Conservation (phyloP, 2,113 vertebrate genomes). For the Tragelaphus imberbis region DNA sequence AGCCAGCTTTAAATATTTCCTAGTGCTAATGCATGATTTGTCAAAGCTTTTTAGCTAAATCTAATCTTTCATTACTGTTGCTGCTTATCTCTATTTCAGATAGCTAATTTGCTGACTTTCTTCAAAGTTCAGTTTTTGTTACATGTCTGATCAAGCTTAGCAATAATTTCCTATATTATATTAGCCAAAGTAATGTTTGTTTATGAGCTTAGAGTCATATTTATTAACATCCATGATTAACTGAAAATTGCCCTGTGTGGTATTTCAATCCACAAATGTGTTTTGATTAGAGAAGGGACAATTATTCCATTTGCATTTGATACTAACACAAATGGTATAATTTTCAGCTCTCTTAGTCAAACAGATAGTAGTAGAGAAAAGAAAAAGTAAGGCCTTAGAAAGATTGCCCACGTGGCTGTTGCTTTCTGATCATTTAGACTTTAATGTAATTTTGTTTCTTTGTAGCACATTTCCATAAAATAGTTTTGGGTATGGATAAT, state of each 20-base stretch:
- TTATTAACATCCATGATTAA: conserved; percentile 70
- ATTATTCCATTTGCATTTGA: conserved; percentile 74
- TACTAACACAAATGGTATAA: conserved; percentile 67
- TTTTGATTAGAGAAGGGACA: conserved; percentile 68
- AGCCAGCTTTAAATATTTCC: conserved; percentile 70
- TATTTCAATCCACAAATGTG: conserved; percentile 66
- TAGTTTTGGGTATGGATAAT: conserved; percentile 53
- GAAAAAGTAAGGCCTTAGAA: conserved; percentile 9
- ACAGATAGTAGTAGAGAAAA: conserved; percentile 34
- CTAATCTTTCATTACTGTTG: conserved; percentile 75
- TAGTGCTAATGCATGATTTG: conserved; percentile 60
- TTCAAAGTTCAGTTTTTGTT: conserved; percentile 74
- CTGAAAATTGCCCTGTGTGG: conserved; percentile 66
- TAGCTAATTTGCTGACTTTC: conserved; percentile 75
- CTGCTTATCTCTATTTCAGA: conserved; percentile 67
- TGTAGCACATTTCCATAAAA: conserved; percentile 42
- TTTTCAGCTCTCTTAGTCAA: conserved; percentile 68
- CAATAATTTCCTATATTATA: conserved; percentile 76
- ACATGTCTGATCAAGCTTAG: conserved; percentile 76
- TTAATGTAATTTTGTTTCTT: conserved; percentile 15
- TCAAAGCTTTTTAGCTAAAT: conserved; percentile 68
- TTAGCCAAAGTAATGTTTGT: conserved; percentile 67
- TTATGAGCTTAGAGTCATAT: conserved; percentile 68
- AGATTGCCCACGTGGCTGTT: not conserved
- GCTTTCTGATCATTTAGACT: not conserved